These are phyloP conservation scores for Pherbina coryleti DNA, from an alignment of 2,888 invertebrate species.

Conservation along the genomic window DNA sequence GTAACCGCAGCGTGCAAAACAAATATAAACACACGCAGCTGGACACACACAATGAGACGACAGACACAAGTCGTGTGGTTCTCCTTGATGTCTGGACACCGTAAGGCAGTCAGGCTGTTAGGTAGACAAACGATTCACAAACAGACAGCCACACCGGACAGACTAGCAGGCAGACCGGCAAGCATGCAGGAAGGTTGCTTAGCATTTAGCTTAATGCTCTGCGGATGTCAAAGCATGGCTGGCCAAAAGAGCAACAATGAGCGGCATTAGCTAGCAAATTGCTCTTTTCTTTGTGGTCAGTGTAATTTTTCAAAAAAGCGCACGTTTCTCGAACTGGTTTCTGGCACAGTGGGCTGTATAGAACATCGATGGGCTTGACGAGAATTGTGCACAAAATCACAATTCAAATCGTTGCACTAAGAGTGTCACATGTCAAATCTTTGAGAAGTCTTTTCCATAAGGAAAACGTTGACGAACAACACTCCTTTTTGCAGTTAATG, in stretches of 20 bases:
- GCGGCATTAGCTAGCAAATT: constrained; percentile 22
- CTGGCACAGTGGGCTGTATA: constrained; percentile 6
- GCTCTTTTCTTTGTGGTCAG: constrained; percentile 27
- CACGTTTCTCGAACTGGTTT: background rate
- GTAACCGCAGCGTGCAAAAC: constrained; percentile 54
- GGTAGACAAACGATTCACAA: background rate
- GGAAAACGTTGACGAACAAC: too few species aligned
- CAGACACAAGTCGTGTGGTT: background rate
- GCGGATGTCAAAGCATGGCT: constrained; percentile 18
- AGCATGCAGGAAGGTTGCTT: background rate
- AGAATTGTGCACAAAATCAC: too few species aligned
- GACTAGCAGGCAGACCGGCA: constrained; percentile 1
- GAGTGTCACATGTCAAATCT: too few species aligned
- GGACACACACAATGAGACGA: constrained; percentile 42
- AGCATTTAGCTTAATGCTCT: constrained; percentile 29
- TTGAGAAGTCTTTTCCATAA: too few species aligned
- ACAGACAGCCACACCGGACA: background rate
- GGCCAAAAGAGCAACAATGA: constrained; percentile 30
- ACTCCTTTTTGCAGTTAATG: too few species aligned
- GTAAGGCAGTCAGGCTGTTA: background rate
- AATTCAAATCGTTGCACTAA: too few species aligned
- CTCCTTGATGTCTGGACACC: background rate
- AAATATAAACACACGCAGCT: constrained; percentile 59
- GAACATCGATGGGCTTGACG: too few species aligned
- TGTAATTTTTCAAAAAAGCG: constrained; percentile 14